Evolutionary conservation across 2,797 vertebrate genomes (phyloP), one percentile per base, ranked within the genome.

Genomic region (Enteromius treurensis): DNA sequence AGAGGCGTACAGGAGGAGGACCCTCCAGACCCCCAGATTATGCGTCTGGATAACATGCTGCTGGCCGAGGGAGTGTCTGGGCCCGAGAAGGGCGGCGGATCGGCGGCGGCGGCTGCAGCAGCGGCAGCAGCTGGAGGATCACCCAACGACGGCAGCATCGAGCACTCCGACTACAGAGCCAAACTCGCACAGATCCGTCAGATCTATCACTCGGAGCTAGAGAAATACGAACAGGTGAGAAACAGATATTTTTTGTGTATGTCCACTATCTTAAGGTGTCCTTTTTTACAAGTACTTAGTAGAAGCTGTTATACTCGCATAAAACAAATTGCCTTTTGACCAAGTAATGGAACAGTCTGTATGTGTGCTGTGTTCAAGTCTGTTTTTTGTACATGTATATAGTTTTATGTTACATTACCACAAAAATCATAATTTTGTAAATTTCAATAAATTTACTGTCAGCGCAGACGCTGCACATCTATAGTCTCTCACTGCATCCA

Each of bases 151-250:
- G 96, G 94, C 93, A 96, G 96, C 93, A 96, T 97, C 87, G 97
- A 97, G 86, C 96, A 96, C 94, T 97, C 96, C 0, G 96, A 97
- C 95, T 97, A 97, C 94, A 94, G 96, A 93, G 96, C 96, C 93
- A 97, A 97, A 93, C 96, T 97, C 55, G 94, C 96, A 81, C 96
- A 97, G 94, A 97, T 97, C 90, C 95, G 95, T 86, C 96, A 97
- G 95, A 96, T 96, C 89, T 97, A 97, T 93, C 95, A 96, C 93
- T 96, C 96, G 75, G 97, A 97, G 93, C 94, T 97, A 93, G 96
- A 97, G 95, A 97, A 97, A 90, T 97, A 97, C 75, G 96, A 97
- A 93, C 97, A 97, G 96, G 96, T 97, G 90, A 90, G 95, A 90
- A 58, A 68, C 37, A 60, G 13, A 15, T 34, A 3, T 5, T 21